phyloP scores from a whole-genome alignment of 2,113 vertebrate species.

The Psittacara wagleri region DNA sequence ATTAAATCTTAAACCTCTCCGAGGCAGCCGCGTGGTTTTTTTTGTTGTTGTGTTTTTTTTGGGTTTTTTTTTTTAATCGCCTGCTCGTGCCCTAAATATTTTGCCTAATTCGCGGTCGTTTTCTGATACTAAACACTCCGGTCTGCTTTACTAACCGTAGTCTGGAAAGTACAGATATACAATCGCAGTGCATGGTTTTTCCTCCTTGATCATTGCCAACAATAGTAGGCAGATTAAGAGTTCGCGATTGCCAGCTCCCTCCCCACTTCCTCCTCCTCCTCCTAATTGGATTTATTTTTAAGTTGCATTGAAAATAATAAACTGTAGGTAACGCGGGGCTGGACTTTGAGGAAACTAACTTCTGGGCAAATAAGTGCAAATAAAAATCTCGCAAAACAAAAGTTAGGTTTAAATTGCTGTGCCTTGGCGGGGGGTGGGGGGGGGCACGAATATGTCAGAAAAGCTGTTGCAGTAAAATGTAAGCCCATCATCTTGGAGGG shows the following conservation, averaged over 20 bases:
- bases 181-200: slow-evolving; percentile 72
- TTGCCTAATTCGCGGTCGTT: slow-evolving; percentile 58
- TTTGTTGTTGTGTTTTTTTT: background rate
- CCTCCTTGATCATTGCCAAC: slow-evolving; percentile 72
- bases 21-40: background rate
- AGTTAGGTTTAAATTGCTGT: slow-evolving; percentile 78
- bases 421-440: slow-evolving; percentile 12
- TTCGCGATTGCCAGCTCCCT: slow-evolving; percentile 73
- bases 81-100: slow-evolving; percentile 60
- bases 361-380: slow-evolving; percentile 81
- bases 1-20: slow-evolving; percentile 70
- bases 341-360: slow-evolving; percentile 80
- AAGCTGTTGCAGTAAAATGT: slow-evolving; percentile 84
- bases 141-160: slow-evolving; percentile 71
- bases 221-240: slow-evolving; percentile 80
- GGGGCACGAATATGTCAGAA: slow-evolving; percentile 79
- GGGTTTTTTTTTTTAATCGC: slow-evolving; percentile 14
- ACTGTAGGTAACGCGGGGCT: slow-evolving; percentile 72
- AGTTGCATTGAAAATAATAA: slow-evolving; percentile 73
- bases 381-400: slow-evolving; percentile 82
- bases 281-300: slow-evolving; percentile 73
- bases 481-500: slow-evolving; percentile 83
- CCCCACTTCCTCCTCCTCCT: slow-evolving; percentile 41
- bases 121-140: slow-evolving; percentile 59
- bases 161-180: slow-evolving; percentile 69